Evolutionary conservation across 2,888 invertebrate species (phyloP), one percentile per base, ranked within the genome.

Genomic region (Trichopoda pennipes): DNA sequence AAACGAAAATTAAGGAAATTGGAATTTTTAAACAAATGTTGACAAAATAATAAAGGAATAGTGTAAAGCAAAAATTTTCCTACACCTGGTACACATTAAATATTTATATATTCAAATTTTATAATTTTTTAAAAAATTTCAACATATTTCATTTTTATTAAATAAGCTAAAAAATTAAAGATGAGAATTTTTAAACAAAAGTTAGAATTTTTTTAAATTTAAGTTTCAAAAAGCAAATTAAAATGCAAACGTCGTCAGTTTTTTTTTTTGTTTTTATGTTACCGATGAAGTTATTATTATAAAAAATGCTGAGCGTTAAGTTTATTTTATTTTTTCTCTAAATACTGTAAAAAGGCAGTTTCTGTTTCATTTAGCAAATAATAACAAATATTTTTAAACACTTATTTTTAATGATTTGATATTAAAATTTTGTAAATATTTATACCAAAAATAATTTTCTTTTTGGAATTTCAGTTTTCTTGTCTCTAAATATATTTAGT

Each of bases 281-380:
- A 6, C 49, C 42, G 44, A 55, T 38, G 32, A 74, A 80, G 68
- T 74, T 66, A 58, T 72, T 72, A 38, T 64, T 64, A 51, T 64
- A 72, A 64, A 78, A n/a, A 78, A 35, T 58, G 21, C 12, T 72
- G 60, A 74, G 74, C 69, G 68, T 80, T 55, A 44, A 64, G 53
- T 73, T 60, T 17, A 19, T 21, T 14, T 53, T 69, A 21, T 51
- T 66, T 63, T 38, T 42, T 17, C 12, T 49, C 75, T n/a, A 77
- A 83, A 83, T 80, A 80, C 80, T 83, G 76, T 80, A 74, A 77
- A 77, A 80, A 80, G 80, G 83, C 77, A 77, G 83, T 80, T 77
- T 56, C 28, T 49, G 61, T 42, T 80, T n/a, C 10, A 12, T 56
- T 60, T 53, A 53, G 66, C 77, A 83, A 76, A 77, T 83, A 49